Evolutionary conservation across 2,888 invertebrate genomes (phyloP).

Genomic region (Drosophila helvetica): DNA sequence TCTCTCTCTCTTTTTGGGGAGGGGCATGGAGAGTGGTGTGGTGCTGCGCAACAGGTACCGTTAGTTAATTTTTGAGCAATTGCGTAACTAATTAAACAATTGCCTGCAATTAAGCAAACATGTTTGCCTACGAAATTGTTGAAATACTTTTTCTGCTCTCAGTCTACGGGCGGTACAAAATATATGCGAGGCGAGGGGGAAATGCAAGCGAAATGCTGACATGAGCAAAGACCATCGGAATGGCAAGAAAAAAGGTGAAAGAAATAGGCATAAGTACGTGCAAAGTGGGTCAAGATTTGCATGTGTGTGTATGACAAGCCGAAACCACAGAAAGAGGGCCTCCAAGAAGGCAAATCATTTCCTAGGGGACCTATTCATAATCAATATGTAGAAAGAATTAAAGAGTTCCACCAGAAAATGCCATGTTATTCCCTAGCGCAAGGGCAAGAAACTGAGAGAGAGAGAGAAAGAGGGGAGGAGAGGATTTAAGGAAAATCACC

Average conservation of each 20-base stretch:
- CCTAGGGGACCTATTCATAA: neutral
- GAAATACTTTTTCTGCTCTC: conserved; percentile 47
- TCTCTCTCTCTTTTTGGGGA: conserved; percentile 11
- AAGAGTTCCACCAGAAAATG: neutral
- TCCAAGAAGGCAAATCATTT: conserved; percentile 14
- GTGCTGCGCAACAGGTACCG: conserved; percentile 67
- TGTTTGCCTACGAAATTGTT: conserved; percentile 48
- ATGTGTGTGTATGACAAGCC: conserved; percentile 7
- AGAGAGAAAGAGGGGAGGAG: conserved; percentile 24
- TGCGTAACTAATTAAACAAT: conserved; percentile 79
- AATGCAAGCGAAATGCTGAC: conserved; percentile 3
- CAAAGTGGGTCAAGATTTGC: conserved; percentile 72
- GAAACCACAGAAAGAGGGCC: conserved; percentile 11
- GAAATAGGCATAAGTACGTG: conserved; percentile 19
- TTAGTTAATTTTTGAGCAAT: conserved; percentile 52
- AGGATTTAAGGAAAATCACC: conserved; percentile 58
- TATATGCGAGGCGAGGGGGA: neutral
- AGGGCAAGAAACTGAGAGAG: conserved; percentile 12
- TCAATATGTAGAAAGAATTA: neutral
- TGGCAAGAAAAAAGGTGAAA: conserved; percentile 23
- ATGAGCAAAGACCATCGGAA: neutral
- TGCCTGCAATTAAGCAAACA: conserved; percentile 67
- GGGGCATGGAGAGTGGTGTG: conserved; percentile 6
- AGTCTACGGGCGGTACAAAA: neutral
- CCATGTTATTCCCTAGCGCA: neutral